Evolutionary conservation across 2,888 invertebrate genomes (phyloP), one percentile per base, ranked within the genome.

Genomic region (Catotricha subobsoleta): DNA sequence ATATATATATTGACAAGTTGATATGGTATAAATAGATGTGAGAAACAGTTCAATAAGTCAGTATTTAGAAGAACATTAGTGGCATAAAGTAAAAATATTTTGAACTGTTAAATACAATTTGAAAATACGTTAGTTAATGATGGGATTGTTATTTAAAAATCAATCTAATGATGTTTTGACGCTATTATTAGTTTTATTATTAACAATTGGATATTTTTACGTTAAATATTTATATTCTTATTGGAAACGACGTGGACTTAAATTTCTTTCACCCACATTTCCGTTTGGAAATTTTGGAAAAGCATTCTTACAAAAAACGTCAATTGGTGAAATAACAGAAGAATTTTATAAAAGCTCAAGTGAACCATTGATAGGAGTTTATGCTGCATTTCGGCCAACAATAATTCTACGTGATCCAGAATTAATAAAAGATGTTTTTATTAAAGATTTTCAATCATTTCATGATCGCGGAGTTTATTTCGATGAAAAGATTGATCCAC

Each of bases 391-490:
- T 44, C 60, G 67, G 39, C 72, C 71, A 16, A 67, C 67, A 34
- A 55, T 74, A 39, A 53, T 71, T 35, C 59, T 74, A 3, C 61
- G 72, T 45, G 70, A 74, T 53, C 66, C 69, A 29, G 65, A 68
- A n/a, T 52, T 74, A 40, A 67, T 71, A n/a, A 71, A 69, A 51
- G 56, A 64, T 36, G 62, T 75, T 18, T 52, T 74, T 42, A 63
- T 68, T 20, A 68, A 66, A 50, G 73, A 75, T 51, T 74, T 71
- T 46, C 64, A 66, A 30, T 54, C 69, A 54, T 76, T 76, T 49
- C 64, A 66, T 55, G 70, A 73, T 37, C 67, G 72, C 42, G 72
- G 72, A 2, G 65, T 68, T 35, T 66, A 67, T 48, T 62, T 56
- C 41, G 69, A 71, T 39, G 70, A 70, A 23, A 59, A 61, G 18